These are phyloP conservation scores for Pomatostomus ruficeps DNA, from an alignment of 2,113 vertebrate species.

Conservation along the genomic window DNA sequence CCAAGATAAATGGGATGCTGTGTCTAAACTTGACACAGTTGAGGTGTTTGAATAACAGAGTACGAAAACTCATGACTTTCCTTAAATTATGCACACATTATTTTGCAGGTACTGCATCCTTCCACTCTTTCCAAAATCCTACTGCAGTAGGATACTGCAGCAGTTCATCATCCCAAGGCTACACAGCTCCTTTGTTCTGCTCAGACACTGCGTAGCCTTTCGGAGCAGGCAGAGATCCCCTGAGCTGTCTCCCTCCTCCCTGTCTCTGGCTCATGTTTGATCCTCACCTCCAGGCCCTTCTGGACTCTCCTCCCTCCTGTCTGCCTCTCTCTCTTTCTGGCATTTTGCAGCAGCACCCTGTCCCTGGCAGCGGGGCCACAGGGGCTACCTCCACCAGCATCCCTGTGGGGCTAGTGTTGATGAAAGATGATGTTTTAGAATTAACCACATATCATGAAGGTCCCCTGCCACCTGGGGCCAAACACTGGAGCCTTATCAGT, in stretches of 20 bases:
- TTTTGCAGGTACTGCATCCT: neutral
- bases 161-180: neutral
- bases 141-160: too few relatives aligned
- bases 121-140: neutral
- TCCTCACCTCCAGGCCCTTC: neutral
- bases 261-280: neutral
- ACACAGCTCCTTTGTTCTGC: neutral
- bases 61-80: neutral
- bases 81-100: neutral
- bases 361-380: rapidly evolving
- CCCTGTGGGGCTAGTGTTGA: neutral
- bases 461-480: neutral
- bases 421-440: neutral
- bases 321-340: neutral
- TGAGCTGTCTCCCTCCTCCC: neutral
- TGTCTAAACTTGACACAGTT: constrained; percentile 51
- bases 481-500: neutral
- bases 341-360: neutral
- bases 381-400: neutral
- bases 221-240: neutral
- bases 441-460: neutral
- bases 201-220: rapidly evolving
- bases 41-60: neutral
- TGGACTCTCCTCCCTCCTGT: neutral
- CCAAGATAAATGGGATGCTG: constrained; percentile 40